These are phyloP conservation scores for Anniella stebbinsi DNA, from an alignment of 2,797 vertebrate species.

Conservation along the genomic window DNA sequence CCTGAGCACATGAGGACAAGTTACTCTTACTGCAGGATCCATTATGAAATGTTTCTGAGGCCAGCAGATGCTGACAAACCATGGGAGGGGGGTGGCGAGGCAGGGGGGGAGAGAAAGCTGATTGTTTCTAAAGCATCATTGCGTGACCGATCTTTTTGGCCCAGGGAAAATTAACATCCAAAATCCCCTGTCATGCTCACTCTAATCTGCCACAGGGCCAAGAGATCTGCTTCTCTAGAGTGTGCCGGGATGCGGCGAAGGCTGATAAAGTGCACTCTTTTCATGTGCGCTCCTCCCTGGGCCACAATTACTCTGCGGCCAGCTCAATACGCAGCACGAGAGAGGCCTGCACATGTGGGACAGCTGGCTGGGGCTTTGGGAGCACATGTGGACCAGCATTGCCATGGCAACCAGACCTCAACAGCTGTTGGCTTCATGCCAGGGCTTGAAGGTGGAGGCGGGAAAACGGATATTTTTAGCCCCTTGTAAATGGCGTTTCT, in stretches of 20 bases:
- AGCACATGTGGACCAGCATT: not conserved
- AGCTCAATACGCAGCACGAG: not conserved
- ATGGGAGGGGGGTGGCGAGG: too few relatives aligned
- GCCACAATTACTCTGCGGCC: not conserved
- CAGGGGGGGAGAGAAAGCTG: too few relatives aligned
- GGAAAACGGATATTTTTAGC: not conserved
- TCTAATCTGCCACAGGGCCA: not conserved
- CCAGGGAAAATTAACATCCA: not conserved
- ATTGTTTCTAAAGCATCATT: not conserved
- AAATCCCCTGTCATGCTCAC: not conserved
- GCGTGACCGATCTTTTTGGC: not conserved
- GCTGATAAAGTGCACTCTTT: not conserved
- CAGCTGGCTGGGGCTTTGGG: not conserved
- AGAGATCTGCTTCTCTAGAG: not conserved
- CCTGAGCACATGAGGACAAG: not conserved
- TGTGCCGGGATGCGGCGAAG: not conserved
- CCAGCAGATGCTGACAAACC: not conserved
- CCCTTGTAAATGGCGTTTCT: not conserved
- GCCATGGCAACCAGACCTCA: slow-evolving; percentile 26
- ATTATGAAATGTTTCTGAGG: not conserved
- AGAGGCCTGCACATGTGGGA: not conserved
- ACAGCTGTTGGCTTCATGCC: not conserved
- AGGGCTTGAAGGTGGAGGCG: not conserved
- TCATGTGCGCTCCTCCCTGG: too few relatives aligned
- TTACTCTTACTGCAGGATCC: not conserved